These are phyloP conservation scores for Polydrusus cervinus DNA, from an alignment of 2,888 invertebrate species.

Conservation along the genomic window DNA sequence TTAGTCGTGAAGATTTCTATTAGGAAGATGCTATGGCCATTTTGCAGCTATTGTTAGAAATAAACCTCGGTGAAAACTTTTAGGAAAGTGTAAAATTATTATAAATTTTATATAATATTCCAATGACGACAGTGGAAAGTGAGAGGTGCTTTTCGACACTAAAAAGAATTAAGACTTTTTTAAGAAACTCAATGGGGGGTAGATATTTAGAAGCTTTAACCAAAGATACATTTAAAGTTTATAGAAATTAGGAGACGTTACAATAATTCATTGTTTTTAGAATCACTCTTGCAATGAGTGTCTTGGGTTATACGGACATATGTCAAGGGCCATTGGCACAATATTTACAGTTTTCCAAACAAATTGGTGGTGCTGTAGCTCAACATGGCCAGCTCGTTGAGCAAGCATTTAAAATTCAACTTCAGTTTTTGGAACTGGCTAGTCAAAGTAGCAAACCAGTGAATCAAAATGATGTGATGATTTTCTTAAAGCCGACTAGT, in stretches of 20 bases:
- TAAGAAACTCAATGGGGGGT: too few relatives aligned
- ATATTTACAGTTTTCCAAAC: slow-evolving; percentile 82
- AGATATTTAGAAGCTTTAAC: too few relatives aligned
- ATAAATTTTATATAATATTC: too few relatives aligned
- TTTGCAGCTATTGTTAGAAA: too few relatives aligned
- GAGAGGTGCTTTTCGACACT: too few relatives aligned
- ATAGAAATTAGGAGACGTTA: too few relatives aligned
- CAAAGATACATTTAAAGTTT: neutral
- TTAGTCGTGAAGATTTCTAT: too few relatives aligned
- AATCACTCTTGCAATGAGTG: slow-evolving; percentile 77
- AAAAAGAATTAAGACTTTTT: too few relatives aligned
- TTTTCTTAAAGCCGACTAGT: slow-evolving; percentile 87
- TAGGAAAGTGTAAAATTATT: too few relatives aligned
- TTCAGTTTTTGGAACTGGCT: slow-evolving; percentile 86
- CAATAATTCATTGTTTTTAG: slow-evolving; percentile 1
- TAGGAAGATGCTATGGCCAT: too few relatives aligned
- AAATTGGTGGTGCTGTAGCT: slow-evolving; percentile 90
- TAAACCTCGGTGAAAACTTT: too few relatives aligned
- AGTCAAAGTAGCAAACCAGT: slow-evolving; percentile 85
- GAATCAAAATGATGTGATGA: slow-evolving; percentile 80
- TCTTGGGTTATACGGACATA: slow-evolving; percentile 83
- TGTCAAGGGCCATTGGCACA: slow-evolving; percentile 83
- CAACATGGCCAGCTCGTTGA: slow-evolving; percentile 86
- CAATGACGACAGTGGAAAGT: too few relatives aligned
- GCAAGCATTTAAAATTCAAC: slow-evolving; percentile 87